A percentile compares a stretch with the other conserved stretches of the same genome.
phyloP scores from a whole-genome alignment of 2,113 vertebrate genomes.

The Sapayoa aenigma region DNA sequence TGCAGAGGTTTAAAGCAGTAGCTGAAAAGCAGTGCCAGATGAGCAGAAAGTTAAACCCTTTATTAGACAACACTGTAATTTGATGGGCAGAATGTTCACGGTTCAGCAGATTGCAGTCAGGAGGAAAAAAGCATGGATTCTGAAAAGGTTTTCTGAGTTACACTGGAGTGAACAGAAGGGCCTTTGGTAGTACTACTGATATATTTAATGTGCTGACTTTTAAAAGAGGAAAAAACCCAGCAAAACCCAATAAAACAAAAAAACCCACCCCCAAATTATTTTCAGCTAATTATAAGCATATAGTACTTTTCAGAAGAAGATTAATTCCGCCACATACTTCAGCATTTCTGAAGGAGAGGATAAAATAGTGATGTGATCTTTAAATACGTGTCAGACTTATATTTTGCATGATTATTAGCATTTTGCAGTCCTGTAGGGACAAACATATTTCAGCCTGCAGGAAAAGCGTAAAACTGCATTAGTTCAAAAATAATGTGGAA shows the following conservation, averaged over 20 bases:
- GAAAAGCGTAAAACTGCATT: not conserved
- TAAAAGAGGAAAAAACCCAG: not conserved
- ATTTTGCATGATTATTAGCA: not conserved
- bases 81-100: conserved; percentile 82
- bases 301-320: conserved; percentile 71
- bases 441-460: not conserved
- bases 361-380: conserved; percentile 40
- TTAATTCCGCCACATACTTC: conserved; percentile 67
- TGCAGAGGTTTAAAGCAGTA: conserved; percentile 75
- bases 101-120: conserved; percentile 61
- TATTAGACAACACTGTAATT: conserved; percentile 86
- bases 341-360: conserved; percentile 61
- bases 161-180: conserved; percentile 69
- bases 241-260: not conserved
- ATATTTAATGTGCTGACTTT: conserved; percentile 71
- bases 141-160: conserved; percentile 61
- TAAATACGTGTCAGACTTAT: not conserved
- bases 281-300: not conserved
- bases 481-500: not conserved
- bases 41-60: conserved; percentile 84
- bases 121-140: conserved; percentile 44
- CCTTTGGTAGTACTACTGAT: conserved; percentile 57
- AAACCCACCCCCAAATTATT: not conserved
- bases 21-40: conserved; percentile 82
- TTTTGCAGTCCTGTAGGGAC: not conserved